Percentiles rank a stretch among this genome's conserved stretches.
Conservation (phyloP, 2,888 invertebrate species). For the Phaonia tiefii region DNA sequence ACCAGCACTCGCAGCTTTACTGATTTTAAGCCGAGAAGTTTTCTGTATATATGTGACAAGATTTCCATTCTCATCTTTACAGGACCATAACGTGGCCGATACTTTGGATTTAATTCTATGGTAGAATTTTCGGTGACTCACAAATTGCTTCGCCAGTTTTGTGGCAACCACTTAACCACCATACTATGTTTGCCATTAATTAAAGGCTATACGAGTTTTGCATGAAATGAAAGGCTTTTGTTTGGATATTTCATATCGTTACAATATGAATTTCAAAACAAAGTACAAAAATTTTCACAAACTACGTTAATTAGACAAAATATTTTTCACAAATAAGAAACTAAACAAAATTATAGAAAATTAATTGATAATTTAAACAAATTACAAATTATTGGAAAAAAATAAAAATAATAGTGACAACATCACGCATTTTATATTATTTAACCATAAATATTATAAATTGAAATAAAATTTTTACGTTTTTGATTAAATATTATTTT, state of each 20-base stretch:
- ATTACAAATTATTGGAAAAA: conserved; percentile 4
- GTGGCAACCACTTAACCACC: too few relatives aligned
- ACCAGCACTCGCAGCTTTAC: too few relatives aligned
- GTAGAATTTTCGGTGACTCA: too few relatives aligned
- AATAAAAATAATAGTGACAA: conserved; percentile 25
- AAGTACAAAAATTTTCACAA: conserved; percentile 60
- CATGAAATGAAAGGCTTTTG: conserved; percentile 52
- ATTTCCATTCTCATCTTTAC: too few relatives aligned
- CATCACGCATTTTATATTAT: conserved; percentile 23
- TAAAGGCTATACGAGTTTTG: background rate
- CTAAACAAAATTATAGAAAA: conserved; percentile 26
- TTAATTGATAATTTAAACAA: conserved; percentile 21
- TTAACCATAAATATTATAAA: conserved; percentile 29
- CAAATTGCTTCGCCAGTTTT: too few relatives aligned
- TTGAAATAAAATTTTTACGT: conserved; percentile 29
- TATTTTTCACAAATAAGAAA: conserved; percentile 47
- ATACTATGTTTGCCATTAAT: too few relatives aligned
- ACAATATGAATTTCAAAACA: conserved; percentile 66
- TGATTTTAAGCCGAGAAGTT: too few relatives aligned
- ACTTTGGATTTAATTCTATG: too few relatives aligned
- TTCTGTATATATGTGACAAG: too few relatives aligned
- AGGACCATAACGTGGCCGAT: too few relatives aligned
- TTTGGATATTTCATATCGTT: conserved; percentile 65
- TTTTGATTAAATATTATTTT: conserved; percentile 25
- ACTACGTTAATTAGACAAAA: conserved; percentile 64